Base-by-base conservation (phyloP, 1,140 invertebrate genomes). In the Stegodyphus mimosarum region DNA sequence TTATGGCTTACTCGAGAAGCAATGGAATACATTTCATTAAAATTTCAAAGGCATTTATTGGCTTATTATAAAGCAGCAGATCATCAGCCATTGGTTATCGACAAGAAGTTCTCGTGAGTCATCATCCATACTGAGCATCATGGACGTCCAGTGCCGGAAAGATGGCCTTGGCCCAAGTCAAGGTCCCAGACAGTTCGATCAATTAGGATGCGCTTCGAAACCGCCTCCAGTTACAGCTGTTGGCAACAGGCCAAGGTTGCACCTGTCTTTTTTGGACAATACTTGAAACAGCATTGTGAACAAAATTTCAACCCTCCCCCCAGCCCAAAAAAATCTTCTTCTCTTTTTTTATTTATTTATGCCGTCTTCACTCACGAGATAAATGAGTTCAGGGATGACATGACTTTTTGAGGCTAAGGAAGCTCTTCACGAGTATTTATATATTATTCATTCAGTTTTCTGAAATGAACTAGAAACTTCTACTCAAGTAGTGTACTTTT, bases 141-240 rank as follows among this genome's bases (percentile, higher is more conserved):
- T 4, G 15, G 55, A 60, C 9, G 15, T 11, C 55, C 55, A 60
- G 55, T 15, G 55, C 33, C 33, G 33, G 33, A 33, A 33, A 33
- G 67, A 48, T 67, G 75, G 33, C 75, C 75, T 77, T 77, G 75
- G 75, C 75, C 75, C 15, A 63, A 66, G 63, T 77, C 75, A 77
- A 77, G 60, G 75, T 48, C 52, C 75, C 75, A 77, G 75, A 77
- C 75, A 52, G 75, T 77, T 67, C 75, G 75, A 77, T 77, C 63
- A 66, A 77, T 77, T 77, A 77, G 75, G 75, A 77, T 77, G 75
- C 33, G 75, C 75, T 67, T 77, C 75, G 75, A 66, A 77, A 50
- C 60, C 10, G 75, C 75, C 75, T 67, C 33, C 48, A 63, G 75
- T 77, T 18, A 77, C 33, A 77, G 55, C 73, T 60, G 73, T 53